A percentile compares a stretch with the other conserved stretches of the same genome.
phyloP scores from a whole-genome alignment of 1,140 invertebrate species.

The Temnothorax nylanderi region DNA sequence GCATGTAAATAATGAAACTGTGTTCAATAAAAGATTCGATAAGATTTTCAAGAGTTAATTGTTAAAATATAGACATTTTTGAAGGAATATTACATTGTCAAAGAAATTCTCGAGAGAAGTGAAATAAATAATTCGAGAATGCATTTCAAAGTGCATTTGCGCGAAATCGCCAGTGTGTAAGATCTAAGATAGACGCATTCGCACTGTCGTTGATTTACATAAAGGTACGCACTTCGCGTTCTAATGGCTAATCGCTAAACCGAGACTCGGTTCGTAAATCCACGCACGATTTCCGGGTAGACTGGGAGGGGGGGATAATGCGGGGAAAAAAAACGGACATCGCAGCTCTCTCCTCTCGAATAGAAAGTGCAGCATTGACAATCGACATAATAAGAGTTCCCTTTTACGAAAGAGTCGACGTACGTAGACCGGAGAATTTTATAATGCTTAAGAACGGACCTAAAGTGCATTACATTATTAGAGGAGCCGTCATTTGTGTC shows the following conservation, averaged over 20 bases:
- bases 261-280: constrained; percentile 39
- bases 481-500: constrained; percentile 48
- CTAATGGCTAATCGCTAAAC: constrained; percentile 18
- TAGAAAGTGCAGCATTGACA: constrained; percentile 86
- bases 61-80: neutral
- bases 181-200: constrained; percentile 14
- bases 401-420: constrained; percentile 63
- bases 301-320: constrained; percentile 42
- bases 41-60: constrained; percentile 7
- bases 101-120: neutral
- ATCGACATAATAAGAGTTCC: constrained; percentile 82
- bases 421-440: constrained; percentile 64
- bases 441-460: constrained; percentile 71
- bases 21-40: neutral
- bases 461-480: constrained; percentile 73
- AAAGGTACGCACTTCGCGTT: constrained; percentile 1
- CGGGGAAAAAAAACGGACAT: constrained; percentile 33
- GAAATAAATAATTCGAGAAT: neutral
- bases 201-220: constrained; percentile 40
- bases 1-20: neutral
- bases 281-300: constrained; percentile 10
- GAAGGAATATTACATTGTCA: no score
- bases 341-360: constrained; percentile 62
- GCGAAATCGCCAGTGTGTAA: constrained; percentile 15
- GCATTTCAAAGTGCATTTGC: neutral